These are phyloP conservation scores for Heliconius hewitsoni DNA, from an alignment of 1,140 invertebrate genomes.

Conservation along the genomic window DNA sequence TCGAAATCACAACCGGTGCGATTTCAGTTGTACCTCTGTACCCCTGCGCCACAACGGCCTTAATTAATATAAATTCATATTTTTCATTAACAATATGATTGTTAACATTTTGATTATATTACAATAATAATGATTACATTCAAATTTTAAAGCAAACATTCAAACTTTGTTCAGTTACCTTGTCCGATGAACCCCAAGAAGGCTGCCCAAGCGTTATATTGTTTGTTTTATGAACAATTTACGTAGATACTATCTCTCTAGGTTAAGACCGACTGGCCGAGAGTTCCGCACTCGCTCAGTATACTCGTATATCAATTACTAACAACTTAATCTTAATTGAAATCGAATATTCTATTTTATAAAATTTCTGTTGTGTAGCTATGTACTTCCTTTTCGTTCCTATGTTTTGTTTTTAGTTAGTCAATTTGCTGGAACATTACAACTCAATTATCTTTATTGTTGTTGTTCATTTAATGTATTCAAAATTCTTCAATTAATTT, in stretches of 20 bases:
- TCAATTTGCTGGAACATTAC: neutral
- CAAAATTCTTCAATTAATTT: neutral
- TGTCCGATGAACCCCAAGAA: conserved; percentile 50
- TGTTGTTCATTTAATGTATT: conserved; percentile 7
- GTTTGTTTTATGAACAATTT: conserved; percentile 57
- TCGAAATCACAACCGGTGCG: too few species aligned
- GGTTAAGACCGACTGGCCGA: conserved; percentile 51
- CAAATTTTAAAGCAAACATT: conserved; percentile 3
- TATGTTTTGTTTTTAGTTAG: conserved; percentile 21
- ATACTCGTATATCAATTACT: conserved; percentile 20
- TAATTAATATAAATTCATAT: too few species aligned
- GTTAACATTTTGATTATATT: neutral
- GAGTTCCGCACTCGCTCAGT: conserved; percentile 32
- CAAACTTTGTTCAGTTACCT: conserved; percentile 32
- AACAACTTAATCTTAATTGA: conserved; percentile 43
- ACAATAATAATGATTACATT: conserved; percentile 4
- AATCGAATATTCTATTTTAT: conserved; percentile 38
- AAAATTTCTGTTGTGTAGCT: neutral
- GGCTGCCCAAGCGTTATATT: conserved; percentile 27
- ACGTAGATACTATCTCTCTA: conserved; percentile 63
- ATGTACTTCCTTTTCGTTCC: conserved; percentile 21
- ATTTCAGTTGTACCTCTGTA: too few species aligned
- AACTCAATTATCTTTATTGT: conserved; percentile 1
- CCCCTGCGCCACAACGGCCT: too few species aligned
- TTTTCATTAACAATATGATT: neutral